Evolutionary conservation across 2,113 vertebrate genomes (phyloP).

Genomic region (Triplophysa dalaica): DNA sequence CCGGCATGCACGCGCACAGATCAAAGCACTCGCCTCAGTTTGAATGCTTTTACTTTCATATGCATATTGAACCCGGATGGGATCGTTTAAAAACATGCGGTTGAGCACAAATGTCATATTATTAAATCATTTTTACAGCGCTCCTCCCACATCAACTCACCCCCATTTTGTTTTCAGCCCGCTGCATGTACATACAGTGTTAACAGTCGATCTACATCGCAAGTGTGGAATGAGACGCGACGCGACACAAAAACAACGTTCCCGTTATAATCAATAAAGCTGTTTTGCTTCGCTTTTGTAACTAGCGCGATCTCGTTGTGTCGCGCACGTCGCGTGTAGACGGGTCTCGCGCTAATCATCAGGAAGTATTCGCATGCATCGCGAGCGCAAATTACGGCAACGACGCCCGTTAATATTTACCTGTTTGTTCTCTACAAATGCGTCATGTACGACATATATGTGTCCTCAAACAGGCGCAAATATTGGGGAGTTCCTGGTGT

Average conservation of each 20-base stretch:
- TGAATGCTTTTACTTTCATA: conserved; percentile 7
- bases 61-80: not conserved
- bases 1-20: conserved; percentile 27
- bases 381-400: not conserved
- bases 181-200: conserved; percentile 41
- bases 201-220: conserved; percentile 3
- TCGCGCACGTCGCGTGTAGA: conserved; percentile 17
- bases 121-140: conserved; percentile 34
- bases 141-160: conserved; percentile 56
- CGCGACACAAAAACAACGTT: not conserved
- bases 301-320: not conserved
- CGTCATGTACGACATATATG: conserved; percentile 49
- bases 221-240: not conserved
- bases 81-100: conserved; percentile 18
- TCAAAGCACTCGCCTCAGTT: conserved; percentile 30
- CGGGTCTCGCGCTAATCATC: conserved; percentile 41
- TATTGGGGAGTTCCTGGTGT: conserved; percentile 49
- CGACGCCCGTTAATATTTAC: conserved; percentile 58
- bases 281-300: not conserved
- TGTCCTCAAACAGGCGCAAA: conserved; percentile 52
- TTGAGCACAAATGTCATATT: conserved; percentile 41
- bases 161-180: conserved; percentile 63
- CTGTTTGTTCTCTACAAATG: conserved; percentile 65
- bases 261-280: not conserved
- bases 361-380: conserved; percentile 27